phyloP scores from a whole-genome alignment of 1,140 invertebrate species.

The Drosophila biarmipes region DNA sequence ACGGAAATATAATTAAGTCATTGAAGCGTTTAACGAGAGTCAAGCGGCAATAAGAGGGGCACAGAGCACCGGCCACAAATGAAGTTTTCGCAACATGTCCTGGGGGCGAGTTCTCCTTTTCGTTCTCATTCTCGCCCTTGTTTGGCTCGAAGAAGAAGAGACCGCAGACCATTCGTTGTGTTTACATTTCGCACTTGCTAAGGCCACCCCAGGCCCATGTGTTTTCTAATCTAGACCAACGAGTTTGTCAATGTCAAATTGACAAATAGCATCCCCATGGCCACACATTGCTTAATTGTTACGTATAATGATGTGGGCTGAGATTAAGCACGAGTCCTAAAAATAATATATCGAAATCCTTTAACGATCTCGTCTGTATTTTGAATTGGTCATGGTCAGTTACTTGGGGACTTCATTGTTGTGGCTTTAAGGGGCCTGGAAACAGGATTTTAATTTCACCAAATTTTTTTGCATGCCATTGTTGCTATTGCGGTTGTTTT shows the following conservation, averaged over 20 bases:
- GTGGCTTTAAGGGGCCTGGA: constrained; percentile 19
- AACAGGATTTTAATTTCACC: constrained; percentile 60
- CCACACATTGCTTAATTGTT: constrained; percentile 37
- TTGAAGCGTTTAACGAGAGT: constrained; percentile 57
- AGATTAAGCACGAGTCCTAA: neutral
- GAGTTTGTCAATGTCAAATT: constrained; percentile 55
- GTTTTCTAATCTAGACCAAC: constrained; percentile 34
- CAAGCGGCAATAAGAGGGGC: constrained; percentile 34
- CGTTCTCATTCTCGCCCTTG: constrained; percentile 14
- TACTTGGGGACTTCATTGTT: constrained; percentile 6
- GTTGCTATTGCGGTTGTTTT: constrained; percentile 25
- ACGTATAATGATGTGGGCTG: constrained; percentile 27
- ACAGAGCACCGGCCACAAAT: constrained; percentile 22
- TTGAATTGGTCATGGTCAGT: constrained; percentile 16
- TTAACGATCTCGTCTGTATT: constrained; percentile 7
- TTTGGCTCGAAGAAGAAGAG: constrained; percentile 3
- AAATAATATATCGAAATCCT: constrained; percentile 27
- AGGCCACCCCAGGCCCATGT: constrained; percentile 14
- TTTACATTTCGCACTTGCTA: constrained; percentile 48
- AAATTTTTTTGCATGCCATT: constrained; percentile 30
- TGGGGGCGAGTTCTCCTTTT: constrained; percentile 17
- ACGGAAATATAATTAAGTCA: constrained; percentile 74
- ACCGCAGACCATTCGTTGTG: constrained; percentile 43
- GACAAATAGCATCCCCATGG: constrained; percentile 48
- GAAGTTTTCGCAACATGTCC: constrained; percentile 39